Percentiles rank a stretch among this genome's conserved stretches.
These are phyloP conservation scores for Drosophila azteca DNA, from an alignment of 1,140 invertebrate genomes.

Conservation along the genomic window DNA sequence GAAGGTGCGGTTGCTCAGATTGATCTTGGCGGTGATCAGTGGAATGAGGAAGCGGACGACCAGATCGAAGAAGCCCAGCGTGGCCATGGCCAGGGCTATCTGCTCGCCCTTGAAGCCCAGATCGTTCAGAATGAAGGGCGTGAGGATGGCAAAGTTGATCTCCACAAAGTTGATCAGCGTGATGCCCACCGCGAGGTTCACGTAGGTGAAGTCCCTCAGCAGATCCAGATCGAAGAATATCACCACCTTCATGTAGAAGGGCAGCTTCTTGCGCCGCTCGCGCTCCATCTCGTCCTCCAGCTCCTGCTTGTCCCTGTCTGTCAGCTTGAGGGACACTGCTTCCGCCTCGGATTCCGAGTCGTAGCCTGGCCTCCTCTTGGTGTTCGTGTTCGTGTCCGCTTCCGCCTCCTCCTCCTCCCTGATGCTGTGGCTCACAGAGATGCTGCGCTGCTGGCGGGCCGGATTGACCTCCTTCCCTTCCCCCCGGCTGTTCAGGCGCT, in stretches of 20 bases:
- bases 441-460: conserved; percentile 53
- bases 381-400: conserved; percentile 5
- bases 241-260: conserved; percentile 85
- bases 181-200: conserved; percentile 88
- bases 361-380: conserved; percentile 19
- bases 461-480: background rate
- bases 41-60: conserved; percentile 87
- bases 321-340: conserved; percentile 16
- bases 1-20: conserved; percentile 87
- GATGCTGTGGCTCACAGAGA: conserved; percentile 73
- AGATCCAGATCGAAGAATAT: conserved; percentile 88
- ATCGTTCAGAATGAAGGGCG: conserved; percentile 88
- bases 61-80: conserved; percentile 86
- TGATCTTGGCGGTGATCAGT: conserved; percentile 86
- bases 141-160: conserved; percentile 88
- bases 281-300: conserved; percentile 68
- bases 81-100: conserved; percentile 86
- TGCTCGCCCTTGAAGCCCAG: conserved; percentile 85
- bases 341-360: conserved; percentile 5
- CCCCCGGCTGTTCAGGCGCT: conserved; percentile 61
- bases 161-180: conserved; percentile 88
- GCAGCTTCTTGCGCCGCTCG: conserved; percentile 75
- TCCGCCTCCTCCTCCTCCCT: conserved; percentile 61
- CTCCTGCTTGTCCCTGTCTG: conserved; percentile 54
- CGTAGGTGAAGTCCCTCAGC: conserved; percentile 87